Percentiles rank a stretch among this genome's conserved stretches.
phyloP scores from a whole-genome alignment of 2,113 vertebrate genomes.

The Erythrolamprus reginae region DNA sequence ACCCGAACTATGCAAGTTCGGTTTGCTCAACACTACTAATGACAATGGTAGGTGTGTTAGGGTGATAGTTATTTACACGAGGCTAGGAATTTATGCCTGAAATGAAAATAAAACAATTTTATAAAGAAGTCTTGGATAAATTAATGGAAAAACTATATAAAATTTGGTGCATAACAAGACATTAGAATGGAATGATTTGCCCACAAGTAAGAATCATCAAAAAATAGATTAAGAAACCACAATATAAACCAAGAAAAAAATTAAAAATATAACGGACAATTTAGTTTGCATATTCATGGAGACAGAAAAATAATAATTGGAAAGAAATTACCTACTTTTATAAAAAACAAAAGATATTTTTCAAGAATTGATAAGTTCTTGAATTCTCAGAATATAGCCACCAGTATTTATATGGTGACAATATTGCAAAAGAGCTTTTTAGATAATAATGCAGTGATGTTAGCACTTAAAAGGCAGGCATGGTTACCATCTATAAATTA shows the following conservation, averaged over 20 bases:
- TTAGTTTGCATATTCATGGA: background rate
- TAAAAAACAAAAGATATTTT: background rate
- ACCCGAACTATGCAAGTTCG: too few species aligned
- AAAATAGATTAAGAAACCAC: background rate
- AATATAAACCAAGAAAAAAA: background rate
- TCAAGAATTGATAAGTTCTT: background rate
- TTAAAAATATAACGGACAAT: background rate
- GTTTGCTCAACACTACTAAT: too few species aligned
- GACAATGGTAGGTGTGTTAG: background rate
- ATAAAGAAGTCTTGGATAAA: background rate
- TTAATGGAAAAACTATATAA: background rate
- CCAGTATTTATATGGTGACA: background rate
- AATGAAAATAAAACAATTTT: background rate
- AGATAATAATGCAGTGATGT: background rate
- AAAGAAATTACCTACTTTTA: background rate
- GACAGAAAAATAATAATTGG: background rate
- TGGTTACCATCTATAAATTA: background rate
- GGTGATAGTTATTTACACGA: background rate
- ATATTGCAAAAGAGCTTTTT: background rate
- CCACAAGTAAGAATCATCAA: background rate
- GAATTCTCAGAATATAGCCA: background rate
- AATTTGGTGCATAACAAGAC: background rate
- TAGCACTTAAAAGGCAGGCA: background rate
- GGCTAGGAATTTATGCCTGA: background rate
- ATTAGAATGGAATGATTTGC: background rate